These are phyloP conservation scores for Polymixis lichenea DNA, from an alignment of 2,888 invertebrate species.

Conservation along the genomic window DNA sequence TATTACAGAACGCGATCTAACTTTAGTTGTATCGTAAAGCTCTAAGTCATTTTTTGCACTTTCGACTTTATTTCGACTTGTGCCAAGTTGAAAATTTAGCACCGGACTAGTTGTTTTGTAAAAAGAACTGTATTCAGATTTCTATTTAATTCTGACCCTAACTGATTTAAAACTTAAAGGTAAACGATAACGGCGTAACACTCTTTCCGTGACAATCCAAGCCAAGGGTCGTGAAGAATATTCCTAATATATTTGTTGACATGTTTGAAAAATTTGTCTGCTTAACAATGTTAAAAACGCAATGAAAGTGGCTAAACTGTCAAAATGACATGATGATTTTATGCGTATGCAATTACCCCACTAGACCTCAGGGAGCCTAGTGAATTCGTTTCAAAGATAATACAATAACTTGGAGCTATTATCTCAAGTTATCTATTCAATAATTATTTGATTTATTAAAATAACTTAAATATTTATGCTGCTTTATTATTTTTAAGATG, in stretches of 20 bases:
- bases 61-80: too few species aligned
- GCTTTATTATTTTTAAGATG: not conserved
- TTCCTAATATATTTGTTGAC: not conserved
- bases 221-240: not conserved
- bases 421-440: not conserved
- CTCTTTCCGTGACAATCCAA: not conserved
- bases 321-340: not conserved
- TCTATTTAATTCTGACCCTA: too few species aligned
- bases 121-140: too few species aligned
- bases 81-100: too few species aligned
- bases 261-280: not conserved
- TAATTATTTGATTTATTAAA: not conserved
- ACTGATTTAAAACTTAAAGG: too few species aligned
- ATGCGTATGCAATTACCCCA: not conserved
- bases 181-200: too few species aligned
- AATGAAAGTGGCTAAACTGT: not conserved
- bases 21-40: too few species aligned
- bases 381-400: not conserved
- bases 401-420: not conserved
- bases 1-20: too few species aligned
- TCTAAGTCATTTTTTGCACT: too few species aligned
- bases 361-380: not conserved
- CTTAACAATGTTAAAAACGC: too few species aligned
- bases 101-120: too few species aligned
- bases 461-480: not conserved